Evolutionary conservation across 2,888 invertebrate genomes (phyloP).

Genomic region (Chorisops tibialis): DNA sequence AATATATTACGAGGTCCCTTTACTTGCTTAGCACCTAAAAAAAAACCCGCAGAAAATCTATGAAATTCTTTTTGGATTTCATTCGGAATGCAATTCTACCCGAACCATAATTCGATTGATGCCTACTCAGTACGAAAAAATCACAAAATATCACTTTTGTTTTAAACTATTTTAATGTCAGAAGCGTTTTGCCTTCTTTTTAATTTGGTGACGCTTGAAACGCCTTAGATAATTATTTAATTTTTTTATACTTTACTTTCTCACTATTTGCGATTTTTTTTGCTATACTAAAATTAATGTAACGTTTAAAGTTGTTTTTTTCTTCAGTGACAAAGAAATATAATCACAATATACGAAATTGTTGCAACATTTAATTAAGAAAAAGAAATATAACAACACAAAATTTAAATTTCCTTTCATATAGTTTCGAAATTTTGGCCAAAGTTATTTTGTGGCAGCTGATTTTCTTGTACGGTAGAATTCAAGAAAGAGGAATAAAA

Average conservation of each 20-base stretch:
- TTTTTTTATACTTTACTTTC: constrained; percentile 20
- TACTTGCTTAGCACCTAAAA: no score
- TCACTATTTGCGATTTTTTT: constrained; percentile 15
- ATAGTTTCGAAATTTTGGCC: constrained; percentile 15
- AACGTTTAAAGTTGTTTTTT: constrained; percentile 14
- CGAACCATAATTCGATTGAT: no score
- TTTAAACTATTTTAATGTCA: constrained; percentile 20
- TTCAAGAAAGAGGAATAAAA: background rate
- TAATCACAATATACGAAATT: constrained; percentile 6
- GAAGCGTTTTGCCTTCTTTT: constrained; percentile 21
- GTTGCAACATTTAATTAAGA: constrained; percentile 1
- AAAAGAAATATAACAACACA: no score
- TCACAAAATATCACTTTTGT: constrained; percentile 18
- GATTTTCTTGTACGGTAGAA: background rate
- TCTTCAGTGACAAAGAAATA: background rate
- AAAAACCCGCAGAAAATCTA: no score
- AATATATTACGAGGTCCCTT: no score
- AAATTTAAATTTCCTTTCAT: constrained; percentile 6
- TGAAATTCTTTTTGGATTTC: no score
- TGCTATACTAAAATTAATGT: constrained; percentile 25
- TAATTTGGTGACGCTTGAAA: constrained; percentile 27
- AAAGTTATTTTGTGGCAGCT: background rate
- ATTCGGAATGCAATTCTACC: no score
- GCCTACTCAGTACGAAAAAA: constrained; percentile 20
- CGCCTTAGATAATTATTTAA: constrained; percentile 26